Evolutionary conservation across 2,797 vertebrate species (phyloP), one percentile per base, ranked within the genome.

Genomic region (Scolopax bukidnonensis): DNA sequence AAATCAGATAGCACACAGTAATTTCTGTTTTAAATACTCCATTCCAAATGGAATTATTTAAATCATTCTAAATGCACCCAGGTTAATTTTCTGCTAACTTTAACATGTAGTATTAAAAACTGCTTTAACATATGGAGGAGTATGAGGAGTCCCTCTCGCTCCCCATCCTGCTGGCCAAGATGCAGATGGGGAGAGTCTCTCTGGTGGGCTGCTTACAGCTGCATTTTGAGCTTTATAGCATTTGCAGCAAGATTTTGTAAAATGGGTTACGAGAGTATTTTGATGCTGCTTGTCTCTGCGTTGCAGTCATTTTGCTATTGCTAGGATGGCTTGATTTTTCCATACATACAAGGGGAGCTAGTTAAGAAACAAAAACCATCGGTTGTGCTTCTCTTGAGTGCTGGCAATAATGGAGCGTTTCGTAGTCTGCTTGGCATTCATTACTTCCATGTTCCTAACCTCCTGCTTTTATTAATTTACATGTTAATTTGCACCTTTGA

Each of bases 251-350:
- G 28, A 32, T 61, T 84, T 89, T 84, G 27, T 92, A 19, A 84
- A 64, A 51, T 21, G 0, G 2, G 5, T 63, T 64, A 12, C 11
- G 15, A 41, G 14, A 8, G 18, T 75, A 33, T 65, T 95, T 71
- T 53, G 51, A 32, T 1, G 5, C 1, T 68, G 25, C 47, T 74
- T 0, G 0, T 71, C 50, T 56, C 53, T 21, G 9, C 47, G 10
- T 53, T 79, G 16, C 14, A 10, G 76, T 82, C 23, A 11, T 12
- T 65, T 77, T 69, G 51, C 45, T 25, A 9, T 68, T 0, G 0
- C 10, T 28, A 53, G 38, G 9, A 8, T 50, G 33, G 11, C 43
- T 43, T 17, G 43, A 24, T 75, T 85, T 28, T 74, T 78, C 40
- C 1, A 0, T 38, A 9, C 0, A 0, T 64, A 27, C 24, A 41